phyloP scores from a whole-genome alignment of 2,113 vertebrate species.

The Cisticola juncidis region DNA sequence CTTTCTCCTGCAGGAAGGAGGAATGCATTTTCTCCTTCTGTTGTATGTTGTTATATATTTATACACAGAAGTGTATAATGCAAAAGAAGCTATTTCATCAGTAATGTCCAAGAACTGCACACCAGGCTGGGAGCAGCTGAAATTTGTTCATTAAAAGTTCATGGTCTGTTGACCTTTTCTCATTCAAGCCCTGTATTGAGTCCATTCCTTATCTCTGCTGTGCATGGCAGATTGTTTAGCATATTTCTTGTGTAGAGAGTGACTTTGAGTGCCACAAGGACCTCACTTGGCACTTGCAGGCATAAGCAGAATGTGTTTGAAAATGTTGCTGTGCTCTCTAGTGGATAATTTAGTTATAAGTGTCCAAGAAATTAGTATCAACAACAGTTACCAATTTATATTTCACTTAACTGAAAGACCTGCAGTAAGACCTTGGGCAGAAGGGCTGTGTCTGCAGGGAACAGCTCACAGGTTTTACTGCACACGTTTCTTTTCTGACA shows the following conservation, averaged over 20 bases:
- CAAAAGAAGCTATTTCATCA: background rate
- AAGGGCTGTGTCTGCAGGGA: background rate
- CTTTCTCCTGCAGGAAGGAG: background rate
- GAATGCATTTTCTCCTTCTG: slow-evolving; percentile 24
- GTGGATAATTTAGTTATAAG: slow-evolving; percentile 71
- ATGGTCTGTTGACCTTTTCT: slow-evolving; percentile 55
- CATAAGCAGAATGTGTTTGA: slow-evolving; percentile 58
- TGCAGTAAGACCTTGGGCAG: background rate
- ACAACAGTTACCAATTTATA: slow-evolving; percentile 38
- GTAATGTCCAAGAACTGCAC: slow-evolving; percentile 5
- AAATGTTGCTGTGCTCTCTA: slow-evolving; percentile 70
- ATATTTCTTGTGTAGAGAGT: slow-evolving; percentile 43
- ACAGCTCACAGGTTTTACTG: background rate
- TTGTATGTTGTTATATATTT: background rate
- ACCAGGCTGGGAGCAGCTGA: slow-evolving; percentile 57
- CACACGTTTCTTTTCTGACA: background rate
- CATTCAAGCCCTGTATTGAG: slow-evolving; percentile 28
- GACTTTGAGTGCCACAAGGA: slow-evolving; percentile 18
- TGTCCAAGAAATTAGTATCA: slow-evolving; percentile 40
- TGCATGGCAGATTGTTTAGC: slow-evolving; percentile 62
- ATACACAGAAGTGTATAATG: background rate
- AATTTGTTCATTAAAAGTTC: slow-evolving; percentile 64
- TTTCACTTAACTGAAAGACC: slow-evolving; percentile 37
- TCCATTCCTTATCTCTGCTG: slow-evolving; percentile 38
- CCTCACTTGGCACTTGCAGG: slow-evolving; percentile 35